A percentile compares a stretch with the other conserved stretches of the same genome.
Conservation (phyloP, 2,888 invertebrate genomes). For the Harmothoe impar region DNA sequence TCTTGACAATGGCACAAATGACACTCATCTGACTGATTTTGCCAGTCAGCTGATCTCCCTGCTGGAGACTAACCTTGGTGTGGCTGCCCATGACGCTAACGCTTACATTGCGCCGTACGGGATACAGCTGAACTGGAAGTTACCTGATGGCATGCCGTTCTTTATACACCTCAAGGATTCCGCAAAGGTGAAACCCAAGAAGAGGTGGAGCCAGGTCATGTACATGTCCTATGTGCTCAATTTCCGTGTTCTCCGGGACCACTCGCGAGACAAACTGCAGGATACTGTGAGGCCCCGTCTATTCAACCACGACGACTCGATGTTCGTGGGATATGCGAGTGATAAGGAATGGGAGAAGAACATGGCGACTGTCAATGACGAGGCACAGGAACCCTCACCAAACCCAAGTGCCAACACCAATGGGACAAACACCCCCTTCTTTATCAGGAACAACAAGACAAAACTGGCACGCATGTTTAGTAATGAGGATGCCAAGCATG, state of each 20-base stretch:
- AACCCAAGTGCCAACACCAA: slow-evolving; percentile 52
- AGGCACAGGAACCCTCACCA: slow-evolving; percentile 38
- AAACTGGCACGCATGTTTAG: slow-evolving; percentile 60
- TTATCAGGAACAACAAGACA: slow-evolving; percentile 41
- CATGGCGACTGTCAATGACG: slow-evolving; percentile 14
- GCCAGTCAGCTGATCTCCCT: slow-evolving; percentile 75
- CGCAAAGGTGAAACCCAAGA: slow-evolving; percentile 75
- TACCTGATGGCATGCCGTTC: slow-evolving; percentile 74
- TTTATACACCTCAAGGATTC: slow-evolving; percentile 77
- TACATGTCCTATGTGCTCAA: slow-evolving; percentile 76
- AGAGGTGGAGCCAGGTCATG: slow-evolving; percentile 79
- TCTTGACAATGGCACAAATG: slow-evolving; percentile 76
- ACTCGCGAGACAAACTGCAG: slow-evolving; percentile 59
- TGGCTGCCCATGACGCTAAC: slow-evolving; percentile 69
- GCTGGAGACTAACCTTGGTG: slow-evolving; percentile 70
- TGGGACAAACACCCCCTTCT: slow-evolving; percentile 59
- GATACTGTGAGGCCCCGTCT: background rate
- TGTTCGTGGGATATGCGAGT: slow-evolving; percentile 65
- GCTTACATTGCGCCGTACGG: slow-evolving; percentile 76
- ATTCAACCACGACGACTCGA: slow-evolving; percentile 57
- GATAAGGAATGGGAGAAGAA: slow-evolving; percentile 67
- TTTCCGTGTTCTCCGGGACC: slow-evolving; percentile 67
- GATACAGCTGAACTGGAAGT: slow-evolving; percentile 73
- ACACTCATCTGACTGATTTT: slow-evolving; percentile 73
- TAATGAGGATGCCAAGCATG: slow-evolving; percentile 19